Evolutionary conservation across 2,888 invertebrate species (phyloP), one percentile per base, ranked within the genome.

Genomic region (Saturnia japonica): DNA sequence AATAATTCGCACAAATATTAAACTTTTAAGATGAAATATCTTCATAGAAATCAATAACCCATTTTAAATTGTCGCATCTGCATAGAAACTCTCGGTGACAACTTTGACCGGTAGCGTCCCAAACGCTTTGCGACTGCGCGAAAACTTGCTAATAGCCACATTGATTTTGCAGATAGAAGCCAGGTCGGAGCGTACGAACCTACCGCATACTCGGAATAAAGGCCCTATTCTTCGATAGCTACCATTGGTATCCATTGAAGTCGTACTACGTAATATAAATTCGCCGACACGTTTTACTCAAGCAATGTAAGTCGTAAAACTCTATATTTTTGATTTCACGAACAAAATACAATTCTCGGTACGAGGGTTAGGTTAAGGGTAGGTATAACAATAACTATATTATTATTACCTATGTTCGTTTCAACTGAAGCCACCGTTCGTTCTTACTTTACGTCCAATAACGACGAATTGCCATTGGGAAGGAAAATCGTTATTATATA

Each of bases 91-190:
- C 74, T 75, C 75, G 74, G 74, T 75, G 73, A 78, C 74, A 83
- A 87, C 85, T 87, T 84, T 88, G 90, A 88, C 89, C 90, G 88
- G 89, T 88, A 88, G 89, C 89, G 82, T 81, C 83, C 78, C 76
- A 82, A 76, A 80, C 86, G 89, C 84, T 88, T 87, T 93, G 94
- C 94, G 94, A 91, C 93, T 93, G 93, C 94, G 94, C 94, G 93
- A 91, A 88, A 91, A 91, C 91, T 92, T 91, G 93, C 93, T 94
- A 93, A 94, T 94, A 85, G 92, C 81, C 93, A 93, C 94, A 94
- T 94, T 94, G 94, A 94, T 94, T 94, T 94, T 94, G 94, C 93
- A 93, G 93, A 94, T 94, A 93, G 92, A 90, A 91, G 91, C 89
- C 92, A 92, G 92, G 93, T 93, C 90, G 91, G 89, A 87, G 88